Percentiles rank a stretch among this genome's conserved stretches.
phyloP scores from a whole-genome alignment of 1,140 invertebrate species.

The Lordiphosa mommai region DNA sequence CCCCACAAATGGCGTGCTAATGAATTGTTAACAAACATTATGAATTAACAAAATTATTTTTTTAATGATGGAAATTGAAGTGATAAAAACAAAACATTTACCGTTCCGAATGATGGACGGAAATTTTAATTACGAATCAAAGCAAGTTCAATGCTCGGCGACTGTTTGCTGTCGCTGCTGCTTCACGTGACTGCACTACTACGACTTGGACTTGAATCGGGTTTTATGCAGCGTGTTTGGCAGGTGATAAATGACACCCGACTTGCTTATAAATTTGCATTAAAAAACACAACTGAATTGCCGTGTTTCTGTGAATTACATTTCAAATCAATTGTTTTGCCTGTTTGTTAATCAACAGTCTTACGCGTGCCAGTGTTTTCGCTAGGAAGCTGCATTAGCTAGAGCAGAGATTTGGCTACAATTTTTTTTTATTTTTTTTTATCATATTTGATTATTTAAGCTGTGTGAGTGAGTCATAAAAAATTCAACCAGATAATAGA shows the following conservation, averaged over 20 bases:
- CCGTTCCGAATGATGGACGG: slow-evolving; percentile 17
- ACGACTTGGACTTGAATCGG: neutral
- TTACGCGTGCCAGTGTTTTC: no score
- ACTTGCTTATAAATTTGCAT: neutral
- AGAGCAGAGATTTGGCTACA: no score
- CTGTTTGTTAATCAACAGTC: no score
- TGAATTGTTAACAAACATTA: slow-evolving; percentile 47
- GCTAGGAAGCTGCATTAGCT: no score
- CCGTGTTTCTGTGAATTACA: no score
- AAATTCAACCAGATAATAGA: neutral
- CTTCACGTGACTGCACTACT: slow-evolving; percentile 35
- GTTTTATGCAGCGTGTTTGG: slow-evolving; percentile 19
- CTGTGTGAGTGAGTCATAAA: no score
- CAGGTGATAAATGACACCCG: slow-evolving; percentile 32
- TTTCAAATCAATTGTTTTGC: no score
- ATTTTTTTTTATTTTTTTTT: no score
- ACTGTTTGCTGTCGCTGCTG: slow-evolving; percentile 3
- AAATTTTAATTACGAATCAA: slow-evolving; percentile 40
- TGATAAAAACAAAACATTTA: slow-evolving; percentile 17
- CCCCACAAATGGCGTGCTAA: slow-evolving; percentile 55
- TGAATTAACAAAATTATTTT: slow-evolving; percentile 69
- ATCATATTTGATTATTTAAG: no score
- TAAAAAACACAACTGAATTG: no score
- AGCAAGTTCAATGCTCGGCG: slow-evolving; percentile 66
- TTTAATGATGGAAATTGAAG: slow-evolving; percentile 40